Evolutionary conservation across 2,113 vertebrate genomes (phyloP).

Genomic region (Pogonocichla stellata): DNA sequence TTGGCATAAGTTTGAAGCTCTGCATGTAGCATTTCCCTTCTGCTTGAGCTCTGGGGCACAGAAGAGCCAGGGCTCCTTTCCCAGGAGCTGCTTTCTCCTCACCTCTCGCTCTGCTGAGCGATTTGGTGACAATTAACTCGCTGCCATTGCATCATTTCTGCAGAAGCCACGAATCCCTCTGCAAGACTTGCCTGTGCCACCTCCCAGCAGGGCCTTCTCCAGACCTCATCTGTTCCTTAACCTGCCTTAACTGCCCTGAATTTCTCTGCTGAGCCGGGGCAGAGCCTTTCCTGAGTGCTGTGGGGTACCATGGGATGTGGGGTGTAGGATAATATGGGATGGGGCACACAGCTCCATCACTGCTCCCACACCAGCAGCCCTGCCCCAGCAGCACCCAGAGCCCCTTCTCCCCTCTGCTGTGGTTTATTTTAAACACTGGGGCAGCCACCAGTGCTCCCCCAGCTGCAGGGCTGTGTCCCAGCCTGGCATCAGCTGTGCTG

Average conservation of each 20-base stretch:
- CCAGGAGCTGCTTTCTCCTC: background rate
- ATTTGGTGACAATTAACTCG: background rate
- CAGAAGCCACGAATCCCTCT: background rate
- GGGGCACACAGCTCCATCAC: accelerated
- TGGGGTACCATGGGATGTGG: background rate
- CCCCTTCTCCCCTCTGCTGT: background rate
- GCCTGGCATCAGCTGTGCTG: background rate
- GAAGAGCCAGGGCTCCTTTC: background rate
- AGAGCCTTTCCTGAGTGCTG: accelerated
- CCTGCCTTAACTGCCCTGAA: background rate
- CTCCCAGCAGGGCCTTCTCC: background rate
- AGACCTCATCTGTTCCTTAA: background rate
- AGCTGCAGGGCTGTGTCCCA: background rate
- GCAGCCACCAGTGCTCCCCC: too few species aligned
- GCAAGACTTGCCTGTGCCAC: background rate
- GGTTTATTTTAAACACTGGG: background rate
- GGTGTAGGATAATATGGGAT: too few species aligned
- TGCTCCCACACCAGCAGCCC: background rate
- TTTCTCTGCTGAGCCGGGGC: background rate
- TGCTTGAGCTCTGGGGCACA: background rate
- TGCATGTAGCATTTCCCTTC: background rate
- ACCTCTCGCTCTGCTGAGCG: background rate
- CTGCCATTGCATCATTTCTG: background rate
- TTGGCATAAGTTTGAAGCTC: background rate
- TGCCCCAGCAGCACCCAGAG: background rate